Evolutionary conservation across 2,888 invertebrate species (phyloP).

Genomic region (Caenorhabditis sp.): DNA sequence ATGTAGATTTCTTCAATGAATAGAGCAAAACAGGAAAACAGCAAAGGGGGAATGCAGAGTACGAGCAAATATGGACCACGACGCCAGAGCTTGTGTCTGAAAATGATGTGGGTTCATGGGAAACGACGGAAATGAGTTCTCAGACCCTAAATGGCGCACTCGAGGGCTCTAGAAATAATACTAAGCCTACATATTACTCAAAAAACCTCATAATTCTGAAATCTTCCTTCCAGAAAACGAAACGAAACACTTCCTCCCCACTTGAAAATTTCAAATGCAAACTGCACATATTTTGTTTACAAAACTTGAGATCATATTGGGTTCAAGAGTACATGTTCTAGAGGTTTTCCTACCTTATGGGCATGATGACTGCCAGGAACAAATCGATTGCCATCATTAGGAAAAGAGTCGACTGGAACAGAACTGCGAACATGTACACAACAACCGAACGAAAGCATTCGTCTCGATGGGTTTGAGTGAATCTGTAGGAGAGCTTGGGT

Average conservation of each 20-base stretch:
- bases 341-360: conserved; percentile 43
- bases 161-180: neutral
- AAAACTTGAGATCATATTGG: conserved; percentile 7
- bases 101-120: conserved; percentile 1
- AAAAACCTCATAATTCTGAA: neutral
- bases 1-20: conserved; percentile 66
- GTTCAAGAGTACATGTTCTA: conserved; percentile 5
- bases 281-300: conserved; percentile 42
- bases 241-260: conserved; percentile 21
- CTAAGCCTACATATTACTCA: neutral
- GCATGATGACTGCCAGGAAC: conserved; percentile 62
- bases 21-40: conserved; percentile 58
- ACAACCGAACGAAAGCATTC: conserved; percentile 65
- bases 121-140: neutral
- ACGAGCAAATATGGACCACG: conserved; percentile 61
- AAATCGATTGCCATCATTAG: conserved; percentile 66
- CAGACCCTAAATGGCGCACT: neutral
- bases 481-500: conserved; percentile 18
- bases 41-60: conserved; percentile 58
- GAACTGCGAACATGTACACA: conserved; percentile 66
- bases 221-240: conserved; percentile 24
- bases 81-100: conserved; percentile 64
- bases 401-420: conserved; percentile 64
- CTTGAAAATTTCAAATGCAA: conserved; percentile 18
- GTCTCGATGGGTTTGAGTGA: conserved; percentile 63